Conservation (phyloP, 2,113 vertebrate genomes). For the Stigmatopora nigra region DNA sequence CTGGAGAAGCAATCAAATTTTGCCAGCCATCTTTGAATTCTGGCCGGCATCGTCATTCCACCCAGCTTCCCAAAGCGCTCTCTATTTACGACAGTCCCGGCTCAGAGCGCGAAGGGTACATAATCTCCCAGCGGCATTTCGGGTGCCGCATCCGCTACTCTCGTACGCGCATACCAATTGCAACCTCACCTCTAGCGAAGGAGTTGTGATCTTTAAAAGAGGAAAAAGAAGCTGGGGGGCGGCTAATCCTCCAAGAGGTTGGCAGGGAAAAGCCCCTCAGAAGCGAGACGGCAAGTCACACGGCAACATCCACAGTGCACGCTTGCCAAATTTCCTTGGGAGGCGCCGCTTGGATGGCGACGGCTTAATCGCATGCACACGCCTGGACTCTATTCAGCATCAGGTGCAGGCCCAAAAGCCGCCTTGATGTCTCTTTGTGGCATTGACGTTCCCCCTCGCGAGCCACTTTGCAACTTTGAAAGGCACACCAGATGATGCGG, state of each 20-base stretch:
- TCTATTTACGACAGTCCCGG: conserved; percentile 57
- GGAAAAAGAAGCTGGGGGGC: not conserved
- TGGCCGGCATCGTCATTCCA: conserved; percentile 22
- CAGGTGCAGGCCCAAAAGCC: conserved; percentile 1
- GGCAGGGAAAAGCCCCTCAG: conserved; percentile 25
- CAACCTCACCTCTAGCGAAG: conserved; percentile 51
- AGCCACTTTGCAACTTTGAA: conserved; percentile 2
- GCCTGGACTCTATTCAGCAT: not conserved
- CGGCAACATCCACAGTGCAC: conserved; percentile 16
- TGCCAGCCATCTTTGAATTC: conserved; percentile 51
- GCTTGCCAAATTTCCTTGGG: conserved; percentile 1
- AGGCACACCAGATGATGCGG: not conserved
- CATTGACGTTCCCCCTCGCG: not conserved
- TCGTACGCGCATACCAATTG: conserved; percentile 58
- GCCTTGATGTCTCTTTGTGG: conserved; percentile 1
- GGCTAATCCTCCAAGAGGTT: conserved; percentile 1
- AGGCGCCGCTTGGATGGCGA: not conserved
- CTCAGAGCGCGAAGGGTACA: conserved; percentile 50
- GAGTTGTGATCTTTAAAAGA: conserved; percentile 39
- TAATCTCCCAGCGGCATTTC: conserved; percentile 62
- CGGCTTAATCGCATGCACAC: conserved; percentile 2
- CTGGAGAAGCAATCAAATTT: conserved; percentile 22
- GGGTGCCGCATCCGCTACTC: conserved; percentile 49
- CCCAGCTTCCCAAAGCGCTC: conserved; percentile 53
- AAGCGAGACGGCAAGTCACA: conserved; percentile 19